Conservation (phyloP, 1,140 invertebrate genomes). For the Forficula auricularia region DNA sequence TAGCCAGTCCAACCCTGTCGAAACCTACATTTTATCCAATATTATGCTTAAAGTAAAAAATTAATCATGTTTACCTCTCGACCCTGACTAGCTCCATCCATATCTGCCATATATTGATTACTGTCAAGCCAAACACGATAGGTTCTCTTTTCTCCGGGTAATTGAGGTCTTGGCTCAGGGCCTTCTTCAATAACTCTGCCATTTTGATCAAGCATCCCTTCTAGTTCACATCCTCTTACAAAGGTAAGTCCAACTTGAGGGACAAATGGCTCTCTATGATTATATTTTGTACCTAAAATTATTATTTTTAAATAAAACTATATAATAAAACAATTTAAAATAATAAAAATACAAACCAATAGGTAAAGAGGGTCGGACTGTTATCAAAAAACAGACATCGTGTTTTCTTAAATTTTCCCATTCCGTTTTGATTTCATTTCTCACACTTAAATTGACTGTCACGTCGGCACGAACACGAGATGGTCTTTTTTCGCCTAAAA, state of each 20-base stretch:
- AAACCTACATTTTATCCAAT: no score
- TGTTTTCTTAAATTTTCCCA: conserved; percentile 95
- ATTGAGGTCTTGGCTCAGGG: conserved; percentile 66
- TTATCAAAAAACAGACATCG: conserved; percentile 93
- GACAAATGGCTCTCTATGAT: conserved; percentile 64
- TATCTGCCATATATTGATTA: conserved; percentile 89
- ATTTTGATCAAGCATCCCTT: conserved; percentile 93
- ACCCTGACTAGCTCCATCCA: conserved; percentile 61
- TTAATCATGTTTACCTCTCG: conserved; percentile 44
- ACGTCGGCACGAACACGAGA: conserved; percentile 88
- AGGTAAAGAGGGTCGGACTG: conserved; percentile 63
- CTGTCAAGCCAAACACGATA: conserved; percentile 88
- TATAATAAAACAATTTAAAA: not conserved
- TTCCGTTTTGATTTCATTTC: conserved; percentile 81
- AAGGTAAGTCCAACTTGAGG: conserved; percentile 79
- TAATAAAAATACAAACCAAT: conserved; percentile 40
- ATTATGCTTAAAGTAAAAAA: no score
- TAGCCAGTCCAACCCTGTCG: no score
- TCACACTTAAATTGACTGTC: conserved; percentile 75
- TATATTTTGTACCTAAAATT: conserved; percentile 56
- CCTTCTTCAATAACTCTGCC: conserved; percentile 95
- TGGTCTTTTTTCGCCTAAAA: conserved; percentile 72
- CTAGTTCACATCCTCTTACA: conserved; percentile 94
- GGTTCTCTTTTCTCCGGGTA: conserved; percentile 77
- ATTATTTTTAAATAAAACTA: conserved; percentile 6